Evolutionary conservation across 2,113 vertebrate genomes (phyloP).

Genomic region (Hydrolagus affinis): DNA sequence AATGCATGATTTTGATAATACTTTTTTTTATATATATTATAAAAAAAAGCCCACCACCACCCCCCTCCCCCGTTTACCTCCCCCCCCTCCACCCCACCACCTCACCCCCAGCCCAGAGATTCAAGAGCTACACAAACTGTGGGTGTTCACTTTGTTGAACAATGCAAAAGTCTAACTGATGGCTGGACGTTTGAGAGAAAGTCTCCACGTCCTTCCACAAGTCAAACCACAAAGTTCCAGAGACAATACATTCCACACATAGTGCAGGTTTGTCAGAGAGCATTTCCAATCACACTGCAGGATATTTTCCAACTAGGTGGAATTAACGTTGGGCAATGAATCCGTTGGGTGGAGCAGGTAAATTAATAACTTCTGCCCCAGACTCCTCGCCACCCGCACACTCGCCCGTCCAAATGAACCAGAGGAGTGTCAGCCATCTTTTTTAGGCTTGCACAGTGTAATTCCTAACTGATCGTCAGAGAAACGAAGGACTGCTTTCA

Average conservation of each 20-base stretch:
- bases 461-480: neutral
- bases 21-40: slow-evolving; percentile 1
- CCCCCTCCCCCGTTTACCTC: no score
- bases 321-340: neutral
- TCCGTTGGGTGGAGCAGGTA: neutral
- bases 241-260: neutral
- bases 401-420: neutral
- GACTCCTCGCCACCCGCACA: no score
- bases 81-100: no score
- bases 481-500: no score
- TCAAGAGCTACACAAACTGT: no score
- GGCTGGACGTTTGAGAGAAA: neutral
- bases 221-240: neutral
- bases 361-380: neutral
- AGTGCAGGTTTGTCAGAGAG: neutral
- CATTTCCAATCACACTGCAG: neutral
- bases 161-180: no score
- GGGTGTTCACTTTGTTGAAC: no score
- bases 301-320: neutral
- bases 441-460: neutral
- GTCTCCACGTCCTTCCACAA: neutral
- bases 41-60: no score
- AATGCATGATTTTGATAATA: slow-evolving; percentile 15
- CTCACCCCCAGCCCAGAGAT: no score
- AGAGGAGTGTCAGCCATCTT: neutral